Evolutionary conservation across 2,888 invertebrate genomes (phyloP), one percentile per base, ranked within the genome.

Genomic region (Amiota mariae): DNA sequence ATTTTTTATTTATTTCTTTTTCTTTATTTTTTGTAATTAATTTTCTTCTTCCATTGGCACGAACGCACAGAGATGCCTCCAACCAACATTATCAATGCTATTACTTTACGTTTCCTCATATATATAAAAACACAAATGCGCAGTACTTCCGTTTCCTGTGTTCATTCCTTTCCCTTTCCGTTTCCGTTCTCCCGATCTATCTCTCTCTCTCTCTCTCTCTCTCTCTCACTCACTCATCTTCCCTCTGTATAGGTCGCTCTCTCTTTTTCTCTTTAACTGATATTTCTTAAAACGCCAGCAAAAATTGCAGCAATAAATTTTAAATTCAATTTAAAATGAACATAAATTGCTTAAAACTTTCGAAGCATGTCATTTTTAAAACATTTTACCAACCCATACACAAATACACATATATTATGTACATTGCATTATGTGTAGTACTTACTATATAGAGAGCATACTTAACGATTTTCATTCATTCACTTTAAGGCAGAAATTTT

Each of bases 261-360:
- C n/a, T 49, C 13, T 46, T 9, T 66, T 4, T 9, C 15, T n/a
- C 11, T 48, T 10, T 18, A 10, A 9, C 18, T 20, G n/a, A 10
- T 48, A 66, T 18, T 47, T 66, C 36, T 36, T 36, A 36, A 36
- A 36, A 36, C 66, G 71, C 76, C 77, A 80, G 79, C 80, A 84
- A 83, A 83, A 85, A 87, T 86, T 85, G 85, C 83, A 78, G 87
- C 87, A 85, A 88, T 88, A 88, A 88, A 88, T 88, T 89, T 88
- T 80, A 88, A 88, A 88, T 89, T 89, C 89, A 88, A 88, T 89
- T 88, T 89, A 87, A 89, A 88, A 88, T 81, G 89, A 87, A 89
- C 89, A 88, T 89, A 89, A 89, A 88, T 88, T 89, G 87, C 87
- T 88, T 85, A 79, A 82, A 77, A 88, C 86, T 87, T 89, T 89